Evolutionary conservation across 1,140 invertebrate species (phyloP).

Genomic region (Camponotus pennsylvanicus): DNA sequence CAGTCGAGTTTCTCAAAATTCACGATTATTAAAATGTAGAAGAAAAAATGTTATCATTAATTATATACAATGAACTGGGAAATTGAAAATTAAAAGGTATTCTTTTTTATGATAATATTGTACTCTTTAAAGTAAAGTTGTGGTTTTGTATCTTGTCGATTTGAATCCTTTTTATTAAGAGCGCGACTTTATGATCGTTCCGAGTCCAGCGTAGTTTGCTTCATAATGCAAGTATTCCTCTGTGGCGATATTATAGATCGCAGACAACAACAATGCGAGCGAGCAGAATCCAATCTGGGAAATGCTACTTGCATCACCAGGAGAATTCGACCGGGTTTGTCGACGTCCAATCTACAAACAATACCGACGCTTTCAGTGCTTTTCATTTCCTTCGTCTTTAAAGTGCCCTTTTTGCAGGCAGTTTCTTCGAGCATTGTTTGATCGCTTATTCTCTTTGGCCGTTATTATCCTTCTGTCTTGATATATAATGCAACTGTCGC

Average conservation of each 20-base stretch:
- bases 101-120: not conserved
- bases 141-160: not conserved
- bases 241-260: conserved; percentile 33
- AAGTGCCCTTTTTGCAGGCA: conserved; percentile 59
- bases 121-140: not conserved
- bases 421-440: conserved; percentile 60
- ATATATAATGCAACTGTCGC: conserved; percentile 59
- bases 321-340: conserved; percentile 48
- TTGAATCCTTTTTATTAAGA: conserved; percentile 14
- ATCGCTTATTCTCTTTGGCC: conserved; percentile 59
- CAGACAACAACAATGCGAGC: conserved; percentile 21
- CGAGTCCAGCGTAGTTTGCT: not conserved
- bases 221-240: conserved; percentile 32
- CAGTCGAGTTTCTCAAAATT: not conserved
- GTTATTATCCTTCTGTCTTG: conserved; percentile 49
- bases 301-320: conserved; percentile 53
- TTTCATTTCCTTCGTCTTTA: conserved; percentile 58
- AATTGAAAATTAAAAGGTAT: too few species aligned
- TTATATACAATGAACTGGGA: not conserved
- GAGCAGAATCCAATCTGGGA: conserved; percentile 48
- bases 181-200: not conserved
- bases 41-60: not conserved
- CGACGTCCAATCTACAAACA: conserved; percentile 60
- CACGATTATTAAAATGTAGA: not conserved
- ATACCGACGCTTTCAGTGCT: conserved; percentile 47